Base-by-base conservation (phyloP, 2,113 vertebrate species). In the Jacana jacana region DNA sequence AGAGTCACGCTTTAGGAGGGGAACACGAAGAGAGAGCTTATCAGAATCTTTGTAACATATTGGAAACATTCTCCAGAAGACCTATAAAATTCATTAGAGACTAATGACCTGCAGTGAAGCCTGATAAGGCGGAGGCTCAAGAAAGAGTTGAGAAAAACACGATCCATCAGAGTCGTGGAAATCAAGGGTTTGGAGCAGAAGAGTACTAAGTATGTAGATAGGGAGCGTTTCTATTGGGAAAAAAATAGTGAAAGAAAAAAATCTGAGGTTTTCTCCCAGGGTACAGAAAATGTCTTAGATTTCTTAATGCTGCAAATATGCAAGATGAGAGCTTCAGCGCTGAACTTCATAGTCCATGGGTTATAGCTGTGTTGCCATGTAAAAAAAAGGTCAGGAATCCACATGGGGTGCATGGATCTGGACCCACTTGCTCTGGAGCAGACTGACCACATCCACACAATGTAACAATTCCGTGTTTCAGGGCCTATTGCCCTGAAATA, bases 1-100 rank as follows among this genome's bases (percentile, higher is more conserved):
- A 72, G n/a, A 94, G 54, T 90, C 64, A 69, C 0, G 0, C 23
- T 86, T 48, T 68, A 37, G 33, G 23, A 63, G 17, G 83, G 86
- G 86, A 73, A 90, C 88, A 75, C 64, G 88, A 86, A 77, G 66
- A 88, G 91, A 89, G 81, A 83, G 54, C 64, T 94, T 95, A 96
- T 91, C 91, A 91, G 72, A 92, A 92, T 81, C 94, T 86, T 69
- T 78, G 83, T 81, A 93, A 75, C 42, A 57, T 75, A 88, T 81
- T 84, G 78, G 83, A 91, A 92, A 94, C 89, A 95, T 91, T 95
- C 91, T 95, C 91, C 96, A 93, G 95, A 91, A 91, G 79, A 64
- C 79, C 79, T 89, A 91, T 94, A 94, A 93, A 94, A 96, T 94
- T 97, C 85, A 85, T 94, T 95, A 94, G 44, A 82, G 9, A 83